Base-by-base conservation (phyloP, 2,797 vertebrate genomes). In the Chelonia mydas region DNA sequence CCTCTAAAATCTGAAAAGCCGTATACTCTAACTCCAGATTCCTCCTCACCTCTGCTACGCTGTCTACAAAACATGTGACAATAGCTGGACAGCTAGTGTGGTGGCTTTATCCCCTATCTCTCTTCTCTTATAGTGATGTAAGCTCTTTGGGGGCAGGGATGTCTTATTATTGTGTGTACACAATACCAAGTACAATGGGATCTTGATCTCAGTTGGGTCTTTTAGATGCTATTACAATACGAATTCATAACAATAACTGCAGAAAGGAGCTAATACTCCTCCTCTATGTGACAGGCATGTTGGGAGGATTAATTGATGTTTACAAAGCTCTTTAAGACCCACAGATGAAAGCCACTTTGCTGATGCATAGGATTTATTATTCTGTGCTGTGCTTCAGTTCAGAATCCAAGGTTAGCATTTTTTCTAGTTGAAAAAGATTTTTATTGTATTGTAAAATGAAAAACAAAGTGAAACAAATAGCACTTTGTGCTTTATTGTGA, bases 391-490 rank as follows among this genome's bases (percentile, higher is more conserved):
- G 84, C 91, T 94, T 92, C 49, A n/a, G 21, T 15, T 84, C 83
- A 91, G 90, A 96, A 93, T 94, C 92, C 91, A 96, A 96, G 94
- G 93, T 94, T 96, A 94, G 95, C 79, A 97, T 94, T 92, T 97
- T 93, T 96, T 97, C 87, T 89, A 89, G 83, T 80, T 95, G 93
- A 95, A 97, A 97, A 96, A 95, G 95, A 97, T 95, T 96, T 97
- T 94, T 91, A 92, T 84, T 87, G 93, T 86, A 95, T 87, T 96
- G 92, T 95, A 94, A 97, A 96, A 96, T 91, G 93, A 92, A 98
- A 61, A 97, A 96, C 94, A 94, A 97, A 97, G 95, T 96, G 90
- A 97, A 94, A 96, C 94, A 97, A 93, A 93, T 78, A 85, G 90
- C 57, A 79, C 90, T 53, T 12, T 68, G 57, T 94, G 83, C 84